phyloP scores from a whole-genome alignment of 1,140 invertebrate species.

The Sycobia sp. region DNA sequence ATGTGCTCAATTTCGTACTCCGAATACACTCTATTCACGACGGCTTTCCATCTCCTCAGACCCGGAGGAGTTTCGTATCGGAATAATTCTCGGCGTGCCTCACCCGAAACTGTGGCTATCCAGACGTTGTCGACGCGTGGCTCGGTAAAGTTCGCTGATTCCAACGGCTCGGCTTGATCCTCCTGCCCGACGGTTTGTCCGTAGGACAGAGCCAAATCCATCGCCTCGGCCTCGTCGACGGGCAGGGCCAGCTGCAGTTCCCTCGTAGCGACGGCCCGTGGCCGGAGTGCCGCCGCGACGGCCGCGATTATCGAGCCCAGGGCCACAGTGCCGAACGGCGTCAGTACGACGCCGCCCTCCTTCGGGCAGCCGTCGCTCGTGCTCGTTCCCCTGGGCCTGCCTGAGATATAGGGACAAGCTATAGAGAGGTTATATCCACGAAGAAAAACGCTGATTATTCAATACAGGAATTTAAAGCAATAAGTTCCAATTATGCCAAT shows the following conservation, averaged over 20 bases:
- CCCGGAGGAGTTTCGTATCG: no score
- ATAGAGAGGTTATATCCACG: no score
- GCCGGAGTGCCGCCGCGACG: conserved; percentile 65
- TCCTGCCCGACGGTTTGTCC: not conserved
- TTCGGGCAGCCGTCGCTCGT: conserved; percentile 59
- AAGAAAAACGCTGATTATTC: no score
- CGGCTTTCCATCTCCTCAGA: no score
- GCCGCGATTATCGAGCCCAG: conserved; percentile 65
- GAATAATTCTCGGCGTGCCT: no score
- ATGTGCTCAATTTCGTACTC: no score
- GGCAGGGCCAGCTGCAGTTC: conserved; percentile 5
- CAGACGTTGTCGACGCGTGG: conserved; percentile 16
- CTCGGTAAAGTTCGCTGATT: not conserved
- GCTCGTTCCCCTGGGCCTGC: conserved; percentile 40
- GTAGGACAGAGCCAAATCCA: not conserved
- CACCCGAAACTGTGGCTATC: conserved; percentile 13
- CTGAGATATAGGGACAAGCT: no score
- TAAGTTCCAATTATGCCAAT: no score
- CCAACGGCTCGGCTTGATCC: not conserved
- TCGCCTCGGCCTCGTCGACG: conserved; percentile 2
- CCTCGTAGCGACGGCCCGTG: conserved; percentile 45
- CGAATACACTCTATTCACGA: no score
- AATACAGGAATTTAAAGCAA: no score
- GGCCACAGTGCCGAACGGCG: conserved; percentile 65
- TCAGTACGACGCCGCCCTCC: conserved; percentile 67